Conservation (phyloP, 2,888 invertebrate species). For the Papilio protenor region DNA sequence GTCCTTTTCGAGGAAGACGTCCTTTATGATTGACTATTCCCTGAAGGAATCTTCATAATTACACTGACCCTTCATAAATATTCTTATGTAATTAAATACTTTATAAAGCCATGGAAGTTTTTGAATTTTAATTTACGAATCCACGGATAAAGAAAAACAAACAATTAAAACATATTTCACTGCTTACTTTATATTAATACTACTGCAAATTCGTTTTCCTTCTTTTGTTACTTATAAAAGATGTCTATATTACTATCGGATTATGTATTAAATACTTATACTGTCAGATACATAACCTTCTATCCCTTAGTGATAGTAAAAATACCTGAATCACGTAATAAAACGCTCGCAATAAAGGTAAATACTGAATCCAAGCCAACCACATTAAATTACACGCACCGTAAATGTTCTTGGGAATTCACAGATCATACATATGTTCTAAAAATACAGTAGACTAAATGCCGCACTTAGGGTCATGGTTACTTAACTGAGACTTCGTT, state of each 20-base stretch:
- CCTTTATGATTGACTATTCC: slow-evolving; percentile 38
- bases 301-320: slow-evolving; percentile 10
- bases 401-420: not conserved
- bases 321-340: not conserved
- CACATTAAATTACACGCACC: not conserved
- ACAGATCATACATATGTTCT: not conserved
- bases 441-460: not conserved
- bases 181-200: too few relatives aligned
- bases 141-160: not conserved
- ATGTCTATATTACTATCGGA: not conserved
- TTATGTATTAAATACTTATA: not conserved
- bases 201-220: too few relatives aligned
- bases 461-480: not conserved
- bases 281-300: not conserved
- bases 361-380: not conserved
- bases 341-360: slow-evolving; percentile 1
- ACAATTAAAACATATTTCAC: not conserved
- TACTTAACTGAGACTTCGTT: not conserved
- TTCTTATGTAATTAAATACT: slow-evolving; percentile 14
- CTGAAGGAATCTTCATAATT: slow-evolving; percentile 19
- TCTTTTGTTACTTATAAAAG: not conserved
- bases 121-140: not conserved
- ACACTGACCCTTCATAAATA: slow-evolving; percentile 23
- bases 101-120: not conserved
- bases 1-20: not conserved